A percentile compares a stretch with the other conserved stretches of the same genome.
Conservation (phyloP, 1,140 invertebrate species). For the Meloidogyne hapla region DNA sequence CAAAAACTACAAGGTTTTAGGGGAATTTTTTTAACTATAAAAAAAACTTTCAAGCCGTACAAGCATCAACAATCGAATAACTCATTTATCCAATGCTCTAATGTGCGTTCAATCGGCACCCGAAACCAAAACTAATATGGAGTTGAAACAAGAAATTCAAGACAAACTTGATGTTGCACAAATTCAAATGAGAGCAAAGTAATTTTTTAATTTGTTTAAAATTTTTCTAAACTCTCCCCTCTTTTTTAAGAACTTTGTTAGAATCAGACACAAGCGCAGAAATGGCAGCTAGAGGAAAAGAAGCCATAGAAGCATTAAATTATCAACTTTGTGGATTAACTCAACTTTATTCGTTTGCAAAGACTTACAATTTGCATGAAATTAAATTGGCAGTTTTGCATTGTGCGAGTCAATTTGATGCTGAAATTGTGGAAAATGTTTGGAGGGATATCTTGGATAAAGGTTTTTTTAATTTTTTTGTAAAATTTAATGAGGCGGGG, state of each 20-base stretch:
- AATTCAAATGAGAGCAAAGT: conserved; percentile 53
- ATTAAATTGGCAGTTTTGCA: conserved; percentile 69
- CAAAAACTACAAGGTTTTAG: conserved; percentile 72
- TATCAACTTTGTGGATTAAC: conserved; percentile 32
- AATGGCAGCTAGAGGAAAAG: conserved; percentile 1
- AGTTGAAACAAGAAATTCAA: conserved; percentile 85
- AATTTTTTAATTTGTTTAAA: conserved; percentile 18
- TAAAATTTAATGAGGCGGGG: no score
- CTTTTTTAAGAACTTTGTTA: background rate
- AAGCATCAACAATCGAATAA: conserved; percentile 72
- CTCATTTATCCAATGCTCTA: conserved; percentile 87
- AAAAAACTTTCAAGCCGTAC: conserved; percentile 57
- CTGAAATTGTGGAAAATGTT: conserved; percentile 67
- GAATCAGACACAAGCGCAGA: conserved; percentile 7
- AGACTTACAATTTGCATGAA: conserved; percentile 67
- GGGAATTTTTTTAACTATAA: conserved; percentile 31
- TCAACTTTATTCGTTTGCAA: conserved; percentile 70
- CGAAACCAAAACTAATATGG: conserved; percentile 72
- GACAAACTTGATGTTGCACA: conserved; percentile 78
- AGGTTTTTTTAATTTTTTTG: conserved; percentile 63
- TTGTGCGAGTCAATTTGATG: conserved; percentile 68
- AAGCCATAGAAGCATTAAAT: conserved; percentile 32
- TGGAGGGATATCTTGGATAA: conserved; percentile 69
- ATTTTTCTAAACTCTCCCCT: no score
- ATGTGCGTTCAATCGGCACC: conserved; percentile 71